phyloP scores from a whole-genome alignment of 2,888 invertebrate genomes.

The Oligia strigilis region DNA sequence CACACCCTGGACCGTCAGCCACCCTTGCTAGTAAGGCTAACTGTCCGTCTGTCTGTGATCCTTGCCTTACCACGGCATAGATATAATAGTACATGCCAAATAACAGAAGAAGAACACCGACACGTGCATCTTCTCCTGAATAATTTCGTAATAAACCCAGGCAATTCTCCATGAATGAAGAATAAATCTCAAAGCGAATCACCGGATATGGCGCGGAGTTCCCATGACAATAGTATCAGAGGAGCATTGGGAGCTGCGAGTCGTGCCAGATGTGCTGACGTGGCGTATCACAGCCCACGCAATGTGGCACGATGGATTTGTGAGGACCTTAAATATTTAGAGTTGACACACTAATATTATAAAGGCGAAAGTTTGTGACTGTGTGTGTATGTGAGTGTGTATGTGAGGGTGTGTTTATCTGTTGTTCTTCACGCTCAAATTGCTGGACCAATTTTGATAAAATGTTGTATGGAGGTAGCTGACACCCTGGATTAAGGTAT shows the following conservation, averaged over 20 bases:
- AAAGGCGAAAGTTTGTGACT: too few species aligned
- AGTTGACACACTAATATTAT: too few species aligned
- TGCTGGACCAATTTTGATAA: too few species aligned
- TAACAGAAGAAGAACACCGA: background rate
- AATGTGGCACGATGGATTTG: constrained; percentile 27
- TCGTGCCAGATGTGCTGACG: constrained; percentile 82
- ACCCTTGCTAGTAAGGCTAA: background rate
- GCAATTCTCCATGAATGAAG: constrained; percentile 45
- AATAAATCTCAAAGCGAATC: constrained; percentile 45
- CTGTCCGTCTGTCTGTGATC: background rate
- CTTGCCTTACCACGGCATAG: background rate
- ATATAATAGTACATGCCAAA: background rate
- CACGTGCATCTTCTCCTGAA: background rate
- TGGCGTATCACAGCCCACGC: constrained; percentile 82
- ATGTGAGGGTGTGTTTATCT: too few species aligned
- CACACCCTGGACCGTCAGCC: background rate
- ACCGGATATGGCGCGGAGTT: constrained; percentile 80
- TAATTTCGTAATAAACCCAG: constrained; percentile 6
- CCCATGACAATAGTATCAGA: constrained; percentile 86
- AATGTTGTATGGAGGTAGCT: too few species aligned
- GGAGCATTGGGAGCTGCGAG: constrained; percentile 73
- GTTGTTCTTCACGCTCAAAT: too few species aligned
- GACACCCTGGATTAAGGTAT: too few species aligned
- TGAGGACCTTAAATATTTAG: constrained; percentile 16
- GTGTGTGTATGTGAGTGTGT: too few species aligned